Base-by-base conservation (phyloP, 2,888 invertebrate genomes). In the Agelastica alni region DNA sequence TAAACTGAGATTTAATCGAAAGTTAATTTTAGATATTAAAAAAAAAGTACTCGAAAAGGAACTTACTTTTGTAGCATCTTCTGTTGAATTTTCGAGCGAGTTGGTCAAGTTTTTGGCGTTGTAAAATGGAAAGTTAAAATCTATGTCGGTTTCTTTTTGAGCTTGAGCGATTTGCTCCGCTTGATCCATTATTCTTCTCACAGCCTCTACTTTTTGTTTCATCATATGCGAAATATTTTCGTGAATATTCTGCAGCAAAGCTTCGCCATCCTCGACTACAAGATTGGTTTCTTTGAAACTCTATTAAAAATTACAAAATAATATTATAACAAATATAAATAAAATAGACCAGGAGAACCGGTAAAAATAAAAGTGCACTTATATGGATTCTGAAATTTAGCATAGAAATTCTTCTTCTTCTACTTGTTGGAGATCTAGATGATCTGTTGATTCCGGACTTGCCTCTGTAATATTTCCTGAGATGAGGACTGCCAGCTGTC, bases 141-240 rank as follows among this genome's bases (percentile, higher is more conserved):
- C 84, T 9, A 76, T 75, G 58, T 77, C 75, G 45, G 80, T 79
- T 47, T 79, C 78, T 63, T 81, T 80, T 66, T 81, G 82, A 13
- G 83, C 81, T 60, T 87, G 81, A 1, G 91, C 91, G 72, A 88
- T 86, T 62, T 89, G 87, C 73, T 94, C 93, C 0, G 93, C 93
- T 4, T 89, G 87, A 74, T 93, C 93, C 79, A 93, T 91, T 68
- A 94, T 93, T 68, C 93, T 82, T 79, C 86, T 85, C 20, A 95
- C 91, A 6, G 94, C 93, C 64, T 90, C 88, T 58, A 92, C 89
- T 80, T 93, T 93, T 32, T 89, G 83, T 61, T 89, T 89, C 87
- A 93, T 89, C 89, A 94, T 93, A 47, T 85, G 86, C 69, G 89
- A 87, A 54, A 96, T 89, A 67, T 92, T 89, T 62, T 87, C 86